Conservation (phyloP, 2,113 vertebrate species). For the Pampusana beccarii region DNA sequence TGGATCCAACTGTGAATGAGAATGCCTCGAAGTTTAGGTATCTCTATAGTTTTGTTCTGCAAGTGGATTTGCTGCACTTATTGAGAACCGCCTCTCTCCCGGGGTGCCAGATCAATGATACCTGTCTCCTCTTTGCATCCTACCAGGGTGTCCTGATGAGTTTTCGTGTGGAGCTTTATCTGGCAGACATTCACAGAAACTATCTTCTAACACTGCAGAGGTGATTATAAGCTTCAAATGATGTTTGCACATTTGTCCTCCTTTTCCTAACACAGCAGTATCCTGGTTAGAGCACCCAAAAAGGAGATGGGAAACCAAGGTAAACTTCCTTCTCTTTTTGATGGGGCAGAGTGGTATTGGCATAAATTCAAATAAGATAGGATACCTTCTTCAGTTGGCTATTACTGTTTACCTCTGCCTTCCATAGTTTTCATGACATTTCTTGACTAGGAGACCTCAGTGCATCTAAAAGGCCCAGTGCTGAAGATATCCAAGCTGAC, state of each 20-base stretch:
- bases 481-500: background rate
- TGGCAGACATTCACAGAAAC: background rate
- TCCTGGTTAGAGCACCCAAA: background rate
- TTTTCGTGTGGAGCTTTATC: background rate
- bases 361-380: background rate
- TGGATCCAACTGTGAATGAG: background rate
- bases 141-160: background rate
- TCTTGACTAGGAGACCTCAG: background rate
- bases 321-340: background rate
- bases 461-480: background rate
- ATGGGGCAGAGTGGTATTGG: background rate
- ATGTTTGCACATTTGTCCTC: background rate
- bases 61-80: background rate
- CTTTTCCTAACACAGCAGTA: background rate
- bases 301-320: background rate
- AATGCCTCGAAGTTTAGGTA: background rate
- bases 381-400: background rate
- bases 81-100: background rate
- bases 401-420: background rate
- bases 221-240: background rate
- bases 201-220: background rate
- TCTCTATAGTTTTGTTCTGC: background rate
- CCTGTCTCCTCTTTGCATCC: background rate
- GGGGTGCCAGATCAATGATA: rapidly evolving
- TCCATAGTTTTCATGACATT: background rate